Percentiles rank a stretch among this genome's conserved stretches.
Evolutionary conservation across 1,140 invertebrate species (phyloP).

Genomic region (Drosophila nebulosa): DNA sequence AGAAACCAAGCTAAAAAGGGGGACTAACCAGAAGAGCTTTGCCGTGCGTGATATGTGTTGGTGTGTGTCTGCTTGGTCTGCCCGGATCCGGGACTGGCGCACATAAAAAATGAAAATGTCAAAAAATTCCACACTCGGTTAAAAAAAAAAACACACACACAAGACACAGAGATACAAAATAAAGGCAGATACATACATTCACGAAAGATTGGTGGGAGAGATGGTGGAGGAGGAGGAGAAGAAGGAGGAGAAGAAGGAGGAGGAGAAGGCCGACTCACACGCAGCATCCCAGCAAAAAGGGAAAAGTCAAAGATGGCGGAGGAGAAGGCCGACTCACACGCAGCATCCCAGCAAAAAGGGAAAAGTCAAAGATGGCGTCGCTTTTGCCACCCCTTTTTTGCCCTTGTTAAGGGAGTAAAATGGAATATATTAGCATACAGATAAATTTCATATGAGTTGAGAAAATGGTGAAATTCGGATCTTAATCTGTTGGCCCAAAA

Average conservation of each 20-base stretch:
- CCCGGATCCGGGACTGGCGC: neutral
- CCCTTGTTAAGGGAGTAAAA: neutral
- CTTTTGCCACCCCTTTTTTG: neutral
- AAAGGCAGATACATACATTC: neutral
- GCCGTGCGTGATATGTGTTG: slow-evolving; percentile 18
- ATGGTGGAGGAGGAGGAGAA: neutral
- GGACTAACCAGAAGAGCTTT: slow-evolving; percentile 27
- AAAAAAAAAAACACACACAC: slow-evolving; percentile 30
- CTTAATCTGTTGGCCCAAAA: slow-evolving; percentile 6
- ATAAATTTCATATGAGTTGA: neutral
- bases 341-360: neutral
- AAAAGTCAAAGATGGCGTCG: neutral
- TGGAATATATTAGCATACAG: slow-evolving; percentile 12
- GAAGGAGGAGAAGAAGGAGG: neutral
- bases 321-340: too few relatives aligned
- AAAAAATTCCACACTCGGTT: slow-evolving; percentile 49
- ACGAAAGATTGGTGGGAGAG: neutral
- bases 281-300: neutral
- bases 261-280: neutral
- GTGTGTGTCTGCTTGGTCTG: neutral
- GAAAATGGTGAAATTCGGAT: slow-evolving; percentile 25
- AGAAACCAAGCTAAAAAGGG: neutral
- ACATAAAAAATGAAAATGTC: slow-evolving; percentile 61
- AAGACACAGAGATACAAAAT: slow-evolving; percentile 24
- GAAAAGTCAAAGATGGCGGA: neutral